Evolutionary conservation across 2,797 vertebrate species (phyloP), one percentile per base, ranked within the genome.

Genomic region (Acanthopagrus latus): DNA sequence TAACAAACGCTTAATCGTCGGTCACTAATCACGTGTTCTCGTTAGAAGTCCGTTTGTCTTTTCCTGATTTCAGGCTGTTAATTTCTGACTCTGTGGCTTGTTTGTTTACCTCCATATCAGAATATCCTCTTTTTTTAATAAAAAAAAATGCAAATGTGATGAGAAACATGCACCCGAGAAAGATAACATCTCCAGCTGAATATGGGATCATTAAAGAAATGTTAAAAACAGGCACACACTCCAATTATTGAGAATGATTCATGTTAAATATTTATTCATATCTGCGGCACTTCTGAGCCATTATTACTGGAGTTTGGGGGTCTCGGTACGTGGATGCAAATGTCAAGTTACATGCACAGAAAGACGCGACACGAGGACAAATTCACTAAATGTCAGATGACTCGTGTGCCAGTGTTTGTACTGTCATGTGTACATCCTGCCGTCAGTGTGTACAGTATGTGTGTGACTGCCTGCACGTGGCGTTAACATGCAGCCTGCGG

Each of bases 381-480:
- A 4, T 14, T 47, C 17, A 47, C n/a, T 62, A 43, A 56, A 62
- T 81, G 67, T 66, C 55, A 51, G 14, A 33, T 56, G 63, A 48
- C 27, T 78, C 43, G 50, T 43, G 43, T 54, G 48, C 43, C n/a
- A 52, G 14, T 48, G 11, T 33, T 54, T 44, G 5, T 47, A 5
- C 63, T 23, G 57, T 33, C 44, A n/a, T 63, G 50, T 50, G 64
- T n/a, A 47, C 23, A 27, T 16, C 2, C 38, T 17, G 54, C 27
- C 43, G 14, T 63, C 7, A 0, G 0, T 68, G 38, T 55, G 0
- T 52, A 23, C 52, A 43, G 48, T 44, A 3, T 80, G 57, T 69
- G 46, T 60, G 23, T 57, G 64, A 20, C n/a, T 46, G 66, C 29
- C n/a, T n/a, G 48, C 64, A 48, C 21, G 54, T 50, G 23, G 23